Conservation (phyloP, 2,797 vertebrate genomes). For the Helicolenus hilgendorfi region DNA sequence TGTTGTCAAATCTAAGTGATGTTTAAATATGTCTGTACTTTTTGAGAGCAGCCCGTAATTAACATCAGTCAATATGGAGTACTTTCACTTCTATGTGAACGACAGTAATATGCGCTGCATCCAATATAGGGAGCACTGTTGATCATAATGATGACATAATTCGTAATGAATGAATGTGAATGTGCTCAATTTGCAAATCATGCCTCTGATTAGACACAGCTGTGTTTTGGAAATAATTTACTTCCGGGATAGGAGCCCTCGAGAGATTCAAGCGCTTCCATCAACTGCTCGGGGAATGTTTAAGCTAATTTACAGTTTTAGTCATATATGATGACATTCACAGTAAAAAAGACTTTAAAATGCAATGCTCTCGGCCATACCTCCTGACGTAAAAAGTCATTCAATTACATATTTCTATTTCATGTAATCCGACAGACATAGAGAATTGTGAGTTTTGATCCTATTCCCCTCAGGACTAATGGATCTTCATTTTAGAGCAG, state of each 20-base stretch:
- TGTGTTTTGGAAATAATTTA: slow-evolving; percentile 64
- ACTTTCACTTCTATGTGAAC: slow-evolving; percentile 6
- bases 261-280: not conserved
- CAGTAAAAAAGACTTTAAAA: not conserved
- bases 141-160: slow-evolving; percentile 11
- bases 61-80: slow-evolving; percentile 39
- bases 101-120: not conserved
- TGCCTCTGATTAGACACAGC: slow-evolving; percentile 51
- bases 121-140: slow-evolving; percentile 2
- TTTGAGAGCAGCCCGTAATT: slow-evolving; percentile 51
- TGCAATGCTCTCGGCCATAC: not conserved
- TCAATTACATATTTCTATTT: not conserved
- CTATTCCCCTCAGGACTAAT: not conserved
- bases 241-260: not conserved
- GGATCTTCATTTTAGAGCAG: not conserved
- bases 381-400: not conserved
- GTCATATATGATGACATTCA: not conserved
- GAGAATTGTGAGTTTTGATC: not conserved
- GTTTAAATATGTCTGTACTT: slow-evolving; percentile 35
- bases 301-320: not conserved
- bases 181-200: slow-evolving; percentile 39
- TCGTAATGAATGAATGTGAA: slow-evolving; percentile 49
- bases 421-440: not conserved
- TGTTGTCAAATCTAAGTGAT: slow-evolving; percentile 39
- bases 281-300: not conserved